These are phyloP conservation scores for Eidolon helvum DNA, from an alignment of 2,113 vertebrate genomes.

Conservation along the genomic window DNA sequence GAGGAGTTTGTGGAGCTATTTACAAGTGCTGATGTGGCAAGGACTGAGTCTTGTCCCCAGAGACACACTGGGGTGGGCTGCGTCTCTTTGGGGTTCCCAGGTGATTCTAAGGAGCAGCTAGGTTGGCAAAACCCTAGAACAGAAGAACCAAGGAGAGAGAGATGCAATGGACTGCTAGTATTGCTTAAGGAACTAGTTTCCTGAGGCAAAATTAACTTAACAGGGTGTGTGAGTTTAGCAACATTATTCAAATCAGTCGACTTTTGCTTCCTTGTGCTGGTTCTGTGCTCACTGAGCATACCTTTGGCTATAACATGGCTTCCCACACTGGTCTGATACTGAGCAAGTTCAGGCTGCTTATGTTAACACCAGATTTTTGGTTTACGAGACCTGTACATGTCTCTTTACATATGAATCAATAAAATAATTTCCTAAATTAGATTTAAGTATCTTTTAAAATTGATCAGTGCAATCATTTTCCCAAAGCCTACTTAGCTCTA, in stretches of 20 bases:
- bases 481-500: background rate
- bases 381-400: background rate
- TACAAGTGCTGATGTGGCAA: background rate
- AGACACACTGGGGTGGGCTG: background rate
- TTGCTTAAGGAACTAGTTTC: background rate
- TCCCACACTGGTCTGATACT: background rate
- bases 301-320: background rate
- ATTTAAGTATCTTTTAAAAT: background rate
- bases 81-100: background rate
- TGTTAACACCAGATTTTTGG: background rate
- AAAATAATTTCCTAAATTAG: background rate
- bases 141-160: background rate
- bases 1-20: background rate
- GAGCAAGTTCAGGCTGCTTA: background rate
- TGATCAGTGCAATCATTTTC: background rate
- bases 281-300: background rate
- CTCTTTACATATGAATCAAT: background rate
- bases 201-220: background rate
- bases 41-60: background rate
- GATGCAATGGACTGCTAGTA: background rate
- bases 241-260: background rate
- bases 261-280: background rate
- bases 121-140: background rate
- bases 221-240: background rate
- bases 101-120: background rate